Conservation (phyloP, 2,888 invertebrate species). For the Apeira syringaria region DNA sequence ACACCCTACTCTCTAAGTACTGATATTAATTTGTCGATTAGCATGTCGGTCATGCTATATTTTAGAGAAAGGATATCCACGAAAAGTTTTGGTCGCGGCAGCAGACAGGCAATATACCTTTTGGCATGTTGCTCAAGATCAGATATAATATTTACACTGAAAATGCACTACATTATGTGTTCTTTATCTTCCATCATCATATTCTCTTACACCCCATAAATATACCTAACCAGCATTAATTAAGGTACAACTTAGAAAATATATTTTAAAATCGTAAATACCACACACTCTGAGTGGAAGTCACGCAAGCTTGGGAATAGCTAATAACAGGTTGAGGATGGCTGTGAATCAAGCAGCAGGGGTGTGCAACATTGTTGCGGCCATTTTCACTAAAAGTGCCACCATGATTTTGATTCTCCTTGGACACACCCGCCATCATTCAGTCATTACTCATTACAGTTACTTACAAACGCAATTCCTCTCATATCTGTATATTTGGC, state of each 20-base stretch:
- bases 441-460: too few species aligned
- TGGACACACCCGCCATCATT: too few species aligned
- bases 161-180: neutral
- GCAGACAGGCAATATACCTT: too few species aligned
- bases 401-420: neutral
- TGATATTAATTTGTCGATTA: too few species aligned
- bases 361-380: conserved; percentile 12
- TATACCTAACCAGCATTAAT: conserved; percentile 8
- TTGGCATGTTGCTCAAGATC: neutral
- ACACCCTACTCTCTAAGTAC: too few species aligned
- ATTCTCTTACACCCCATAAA: conserved; percentile 2
- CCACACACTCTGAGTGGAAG: conserved; percentile 1
- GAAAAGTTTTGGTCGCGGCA: too few species aligned
- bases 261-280: conserved; percentile 2
- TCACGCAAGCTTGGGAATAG: conserved; percentile 8
- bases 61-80: too few species aligned
- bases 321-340: conserved; percentile 9
- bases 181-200: neutral
- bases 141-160: too few species aligned
- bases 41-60: too few species aligned
- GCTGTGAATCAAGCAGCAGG: conserved; percentile 24
- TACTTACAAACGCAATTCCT: too few species aligned
- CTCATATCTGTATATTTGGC: too few species aligned
- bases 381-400: neutral
- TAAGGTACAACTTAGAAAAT: conserved; percentile 8